These are phyloP conservation scores for Olivierus martensii DNA, from an alignment of 1,140 invertebrate species.

Conservation along the genomic window DNA sequence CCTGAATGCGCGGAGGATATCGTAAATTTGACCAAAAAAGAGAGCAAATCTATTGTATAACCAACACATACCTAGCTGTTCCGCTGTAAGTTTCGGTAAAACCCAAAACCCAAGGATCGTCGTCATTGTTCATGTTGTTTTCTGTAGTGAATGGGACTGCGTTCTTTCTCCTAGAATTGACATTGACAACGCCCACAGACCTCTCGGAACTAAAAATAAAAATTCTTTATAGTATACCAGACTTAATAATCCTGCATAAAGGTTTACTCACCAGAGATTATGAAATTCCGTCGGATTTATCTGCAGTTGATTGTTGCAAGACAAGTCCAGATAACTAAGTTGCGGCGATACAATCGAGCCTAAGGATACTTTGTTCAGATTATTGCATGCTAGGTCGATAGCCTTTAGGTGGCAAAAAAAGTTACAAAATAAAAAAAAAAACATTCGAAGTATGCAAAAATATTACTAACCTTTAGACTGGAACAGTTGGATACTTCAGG, in stretches of 20 bases:
- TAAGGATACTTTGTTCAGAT: slow-evolving; percentile 59
- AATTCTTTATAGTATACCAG: slow-evolving; percentile 51
- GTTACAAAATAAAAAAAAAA: background rate
- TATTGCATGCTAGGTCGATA: slow-evolving; percentile 68
- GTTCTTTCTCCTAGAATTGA: background rate
- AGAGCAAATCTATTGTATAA: no score
- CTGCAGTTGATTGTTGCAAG: slow-evolving; percentile 51
- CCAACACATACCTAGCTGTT: background rate
- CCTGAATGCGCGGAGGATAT: no score
- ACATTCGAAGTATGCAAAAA: background rate
- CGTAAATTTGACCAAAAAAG: no score
- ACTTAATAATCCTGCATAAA: no score
- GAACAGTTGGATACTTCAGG: slow-evolving; percentile 57
- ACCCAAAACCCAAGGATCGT: slow-evolving; percentile 5
- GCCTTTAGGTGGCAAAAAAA: slow-evolving; percentile 33
- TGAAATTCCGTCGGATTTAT: slow-evolving; percentile 35
- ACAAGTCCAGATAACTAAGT: slow-evolving; percentile 67
- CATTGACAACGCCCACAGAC: slow-evolving; percentile 47
- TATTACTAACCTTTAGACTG: slow-evolving; percentile 44
- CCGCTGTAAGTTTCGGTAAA: slow-evolving; percentile 10
- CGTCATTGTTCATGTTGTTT: no score
- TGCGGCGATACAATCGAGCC: slow-evolving; percentile 54
- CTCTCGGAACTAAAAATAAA: slow-evolving; percentile 69
- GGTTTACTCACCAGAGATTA: slow-evolving; percentile 57
- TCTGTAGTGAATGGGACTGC: no score